Base-by-base conservation (phyloP, 2,888 invertebrate genomes). In the Camptogramma bilineatum region DNA sequence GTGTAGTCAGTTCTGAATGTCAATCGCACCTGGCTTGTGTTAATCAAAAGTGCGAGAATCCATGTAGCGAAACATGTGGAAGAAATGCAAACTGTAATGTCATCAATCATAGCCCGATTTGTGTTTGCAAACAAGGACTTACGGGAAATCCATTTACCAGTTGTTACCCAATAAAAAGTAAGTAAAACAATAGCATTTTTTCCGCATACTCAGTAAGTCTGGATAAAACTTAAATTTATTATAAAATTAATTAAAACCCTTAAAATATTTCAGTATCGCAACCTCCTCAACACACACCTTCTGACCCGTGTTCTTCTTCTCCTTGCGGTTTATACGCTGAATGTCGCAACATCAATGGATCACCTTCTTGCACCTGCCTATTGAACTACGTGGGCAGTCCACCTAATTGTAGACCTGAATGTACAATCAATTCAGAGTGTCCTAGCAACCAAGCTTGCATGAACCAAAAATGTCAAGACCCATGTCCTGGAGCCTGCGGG, bases 111-210 rank as follows among this genome's bases (percentile, higher is more conserved):
- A 95, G 95, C 79, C 97, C 97, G 1, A 96, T 96, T 75, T 97
- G 97, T 79, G 95, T 95, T 63, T 97, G 97, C 77, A 94, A 95
- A 68, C 89, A 94, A 64, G 94, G 95, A 44, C 95, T 95, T 73
- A 95, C 95, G 2, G 97, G 97, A 65, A 96, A 96, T 94, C 96
- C 97, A 21, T 96, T 96, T 78, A 94, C 95, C n/a, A 94, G 94
- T 78, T 96, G 96, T 73, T 95, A 94, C 71, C 94, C 94, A 19
- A 94, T 95, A 39, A 92, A 85, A 82, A 81, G 93, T 92, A 79
- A 83, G 84, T 44, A 13, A 39, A 28, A 28, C 7, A 28, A 28
- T 10, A 18, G 28, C 34, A 52, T 34, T 18, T 34, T 28, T n/a
- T n/a, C n/a, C n/a, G n/a, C n/a, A n/a, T n/a, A n/a, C n/a, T n/a